Evolutionary conservation across 2,888 invertebrate genomes (phyloP), one percentile per base, ranked within the genome.

Genomic region (Cephus pygmeus): DNA sequence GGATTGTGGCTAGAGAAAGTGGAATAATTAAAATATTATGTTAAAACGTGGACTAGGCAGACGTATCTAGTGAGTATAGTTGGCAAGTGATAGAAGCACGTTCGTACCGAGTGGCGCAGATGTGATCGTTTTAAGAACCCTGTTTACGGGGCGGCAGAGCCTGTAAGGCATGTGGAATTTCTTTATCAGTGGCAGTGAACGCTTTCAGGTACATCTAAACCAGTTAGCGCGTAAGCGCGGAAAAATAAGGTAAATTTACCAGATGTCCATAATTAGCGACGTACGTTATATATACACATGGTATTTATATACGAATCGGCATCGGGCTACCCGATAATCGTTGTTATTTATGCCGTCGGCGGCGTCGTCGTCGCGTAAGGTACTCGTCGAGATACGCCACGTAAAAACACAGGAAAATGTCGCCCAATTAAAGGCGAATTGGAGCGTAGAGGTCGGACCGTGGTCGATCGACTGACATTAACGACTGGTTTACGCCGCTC

Each of bases 401-500:
- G 80, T 83, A 83, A 84, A 85, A 86, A 87, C 82, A 83, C 84
- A 83, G 88, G 88, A 86, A 89, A 90, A 90, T 89, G 88, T 90
- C 87, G 89, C 87, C 90, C 89, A 89, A 89, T 88, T 88, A 88
- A 88, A 87, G 83, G 88, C 85, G 88, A 88, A 88, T 88, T 88
- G 87, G 87, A 87, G 87, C 87, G 85, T 78, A 84, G 87, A 86
- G 87, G 87, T 87, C 87, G 86, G 80, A 30, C 71, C 31, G 71
- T 34, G 71, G 23, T 79, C 81, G 81, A 80, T 80, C 80, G 82
- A 81, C 80, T 77, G 82, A 84, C 84, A 77, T 83, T 83, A 83
- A 83, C 83, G 83, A 81, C 82, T 82, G 81, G 81, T 80, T 79
- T 81, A 81, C 76, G 87, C 82, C 80, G 87, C 85, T 83, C 80